These are phyloP conservation scores for Oedothorax gibbosus DNA, from an alignment of 1,140 invertebrate genomes.

Conservation along the genomic window DNA sequence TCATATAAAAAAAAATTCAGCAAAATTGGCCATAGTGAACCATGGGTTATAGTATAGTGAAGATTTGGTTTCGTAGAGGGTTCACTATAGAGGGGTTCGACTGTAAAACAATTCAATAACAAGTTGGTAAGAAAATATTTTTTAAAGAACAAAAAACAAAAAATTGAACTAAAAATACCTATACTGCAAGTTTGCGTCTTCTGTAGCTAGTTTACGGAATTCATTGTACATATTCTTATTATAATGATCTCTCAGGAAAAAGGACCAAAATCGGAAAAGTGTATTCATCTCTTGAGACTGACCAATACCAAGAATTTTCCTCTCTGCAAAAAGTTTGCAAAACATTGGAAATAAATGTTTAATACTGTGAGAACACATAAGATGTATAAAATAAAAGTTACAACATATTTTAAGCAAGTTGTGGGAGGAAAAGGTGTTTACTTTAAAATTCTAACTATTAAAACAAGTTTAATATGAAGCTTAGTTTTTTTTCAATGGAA, in stretches of 20 bases:
- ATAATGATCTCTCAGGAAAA: constrained; percentile 98
- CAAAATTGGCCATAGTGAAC: too few relatives aligned
- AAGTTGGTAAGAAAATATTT: too few relatives aligned
- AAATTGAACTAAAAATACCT: constrained; percentile 74
- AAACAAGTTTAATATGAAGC: neutral
- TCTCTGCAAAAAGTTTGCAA: constrained; percentile 74
- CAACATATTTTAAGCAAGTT: neutral
- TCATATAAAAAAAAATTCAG: too few relatives aligned
- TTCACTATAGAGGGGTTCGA: too few relatives aligned
- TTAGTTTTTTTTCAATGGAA: too few relatives aligned
- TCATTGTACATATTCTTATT: constrained; percentile 99
- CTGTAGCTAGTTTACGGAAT: constrained; percentile 88
- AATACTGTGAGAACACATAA: neutral
- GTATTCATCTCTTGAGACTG: constrained; percentile 98
- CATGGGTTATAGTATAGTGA: too few relatives aligned
- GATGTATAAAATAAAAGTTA: neutral
- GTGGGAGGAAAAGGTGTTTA: neutral
- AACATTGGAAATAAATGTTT: neutral
- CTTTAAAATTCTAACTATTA: neutral
- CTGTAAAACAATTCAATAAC: too few relatives aligned
- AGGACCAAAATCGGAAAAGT: constrained; percentile 98
- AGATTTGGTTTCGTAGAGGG: too few relatives aligned
- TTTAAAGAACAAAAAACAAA: too few relatives aligned
- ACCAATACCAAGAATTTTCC: constrained; percentile 90
- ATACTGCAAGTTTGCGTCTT: constrained; percentile 91